Percentiles rank a stretch among this genome's conserved stretches.
Evolutionary conservation across 1,140 invertebrate genomes (phyloP).

Genomic region (Babylonia areolata): DNA sequence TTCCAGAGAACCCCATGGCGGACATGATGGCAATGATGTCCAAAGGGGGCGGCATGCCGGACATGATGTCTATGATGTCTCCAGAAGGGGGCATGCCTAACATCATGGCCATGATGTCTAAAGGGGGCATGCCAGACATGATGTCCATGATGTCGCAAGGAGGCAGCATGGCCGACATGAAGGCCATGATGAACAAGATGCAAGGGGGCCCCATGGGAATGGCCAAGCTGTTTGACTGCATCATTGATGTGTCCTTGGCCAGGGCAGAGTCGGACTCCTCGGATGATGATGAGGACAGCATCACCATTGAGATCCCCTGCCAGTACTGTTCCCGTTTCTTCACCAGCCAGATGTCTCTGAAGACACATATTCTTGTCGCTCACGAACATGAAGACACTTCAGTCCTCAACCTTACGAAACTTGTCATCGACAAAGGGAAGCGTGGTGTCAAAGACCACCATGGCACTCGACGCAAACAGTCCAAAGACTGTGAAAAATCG

Average conservation of each 20-base stretch:
- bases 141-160: conserved; percentile 31
- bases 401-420: conserved; percentile 16
- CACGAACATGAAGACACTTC: conserved; percentile 36
- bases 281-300: conserved; percentile 30
- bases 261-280: conserved; percentile 17
- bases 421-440: conserved; percentile 26
- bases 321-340: conserved; percentile 30
- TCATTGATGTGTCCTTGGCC: conserved; percentile 22
- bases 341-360: conserved; percentile 25
- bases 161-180: conserved; percentile 26
- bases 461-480: conserved; percentile 17
- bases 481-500: conserved; percentile 9
- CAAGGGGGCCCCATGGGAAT: conserved; percentile 21
- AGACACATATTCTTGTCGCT: conserved; percentile 30
- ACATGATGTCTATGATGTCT: conserved; percentile 31
- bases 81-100: conserved; percentile 16
- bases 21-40: background rate
- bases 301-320: conserved; percentile 30
- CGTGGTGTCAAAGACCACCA: background rate
- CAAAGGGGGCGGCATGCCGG: background rate
- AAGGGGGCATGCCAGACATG: conserved; percentile 34
- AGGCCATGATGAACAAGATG: conserved; percentile 27
- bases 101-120: conserved; percentile 34
- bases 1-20: background rate
- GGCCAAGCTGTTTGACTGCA: conserved; percentile 29